Evolutionary conservation across 2,113 vertebrate species (phyloP), one percentile per base, ranked within the genome.

Genomic region (Melanerpes formicivorus): DNA sequence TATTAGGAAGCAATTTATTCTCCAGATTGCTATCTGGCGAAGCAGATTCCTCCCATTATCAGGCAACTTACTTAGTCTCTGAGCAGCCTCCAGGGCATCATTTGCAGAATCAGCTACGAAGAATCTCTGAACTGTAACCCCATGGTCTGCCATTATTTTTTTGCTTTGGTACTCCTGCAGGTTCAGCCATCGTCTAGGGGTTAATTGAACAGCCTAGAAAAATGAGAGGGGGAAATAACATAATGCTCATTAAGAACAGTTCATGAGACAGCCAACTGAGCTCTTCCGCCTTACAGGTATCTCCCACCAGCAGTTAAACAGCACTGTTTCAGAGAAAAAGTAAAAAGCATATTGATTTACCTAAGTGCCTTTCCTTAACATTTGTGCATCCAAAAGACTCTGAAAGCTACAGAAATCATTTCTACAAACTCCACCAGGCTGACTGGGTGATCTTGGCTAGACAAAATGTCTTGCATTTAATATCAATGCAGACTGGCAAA

Each of bases 91-190:
- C 64, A 99, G 97, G 84, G 99, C 99, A 88, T 98, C 98, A n/a
- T 97, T 96, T 50, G 98, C 98, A 37, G 98, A 98, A 97, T 98
- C 98, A 59, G 98, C 99, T 67, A 99, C 99, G 50, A 98, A 99
- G 97, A 99, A 99, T 78, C 98, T 98, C 89, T 99, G 99, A 92
- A 99, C 99, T 55, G 98, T 96, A 92, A 99, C 99, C 21, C 99
- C 99, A 4, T 98, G 97, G 92, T 99, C 99, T 92, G 98, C 98
- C 99, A 99, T 99, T 96, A 99, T 97, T 97, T 99, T 99, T 97
- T 99, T 99, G 98, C 99, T 99, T 97, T 99, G 99, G 97, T 99
- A 99, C 95, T 99, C 99, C 92, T 99, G 99, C 74, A 99, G 98
- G 96, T 99, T 99, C 96, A 99, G 98, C 99, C 99, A 99, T 98